Percentiles rank a stretch among this genome's conserved stretches.
Evolutionary conservation across 2,888 invertebrate genomes (phyloP).

Genomic region (Microdon myrmicae): DNA sequence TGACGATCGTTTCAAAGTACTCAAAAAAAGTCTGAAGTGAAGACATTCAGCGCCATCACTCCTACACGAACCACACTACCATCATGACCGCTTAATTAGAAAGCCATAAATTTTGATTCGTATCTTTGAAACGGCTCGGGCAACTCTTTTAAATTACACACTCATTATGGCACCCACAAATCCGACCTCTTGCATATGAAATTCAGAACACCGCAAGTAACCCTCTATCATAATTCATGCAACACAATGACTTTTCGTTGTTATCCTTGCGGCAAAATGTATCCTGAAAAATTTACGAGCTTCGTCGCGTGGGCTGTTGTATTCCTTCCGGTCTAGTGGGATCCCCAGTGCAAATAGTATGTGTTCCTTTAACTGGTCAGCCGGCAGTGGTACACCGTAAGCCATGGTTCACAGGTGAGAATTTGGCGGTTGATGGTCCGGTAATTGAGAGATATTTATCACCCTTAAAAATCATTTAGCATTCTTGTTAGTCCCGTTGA

Average conservation of each 20-base stretch:
- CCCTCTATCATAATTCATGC: constrained; percentile 46
- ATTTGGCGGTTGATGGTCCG: constrained; percentile 35
- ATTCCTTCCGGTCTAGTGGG: not conserved
- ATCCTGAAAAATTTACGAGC: constrained; percentile 36
- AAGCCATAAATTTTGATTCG: constrained; percentile 38
- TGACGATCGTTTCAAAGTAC: no score
- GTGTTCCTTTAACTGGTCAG: no score
- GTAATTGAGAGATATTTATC: constrained; percentile 42
- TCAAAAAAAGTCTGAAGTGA: constrained; percentile 8
- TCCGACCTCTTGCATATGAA: constrained; percentile 26
- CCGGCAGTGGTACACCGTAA: not conserved
- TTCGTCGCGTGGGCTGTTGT: constrained; percentile 28
- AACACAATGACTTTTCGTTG: constrained; percentile 43
- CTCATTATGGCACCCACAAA: constrained; percentile 30
- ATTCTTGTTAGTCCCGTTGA: constrained; percentile 11
- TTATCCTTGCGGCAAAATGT: constrained; percentile 31
- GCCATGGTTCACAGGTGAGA: constrained; percentile 38
- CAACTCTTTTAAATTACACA: constrained; percentile 19
- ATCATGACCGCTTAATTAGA: constrained; percentile 28
- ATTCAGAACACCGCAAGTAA: constrained; percentile 12
- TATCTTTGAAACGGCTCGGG: constrained; percentile 26
- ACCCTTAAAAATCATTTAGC: constrained; percentile 45
- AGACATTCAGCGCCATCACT: not conserved
- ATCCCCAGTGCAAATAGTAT: constrained; percentile 4
- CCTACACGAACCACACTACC: constrained; percentile 16